These are phyloP conservation scores for Podarcis siculus DNA, from an alignment of 2,797 vertebrate genomes.

Conservation along the genomic window DNA sequence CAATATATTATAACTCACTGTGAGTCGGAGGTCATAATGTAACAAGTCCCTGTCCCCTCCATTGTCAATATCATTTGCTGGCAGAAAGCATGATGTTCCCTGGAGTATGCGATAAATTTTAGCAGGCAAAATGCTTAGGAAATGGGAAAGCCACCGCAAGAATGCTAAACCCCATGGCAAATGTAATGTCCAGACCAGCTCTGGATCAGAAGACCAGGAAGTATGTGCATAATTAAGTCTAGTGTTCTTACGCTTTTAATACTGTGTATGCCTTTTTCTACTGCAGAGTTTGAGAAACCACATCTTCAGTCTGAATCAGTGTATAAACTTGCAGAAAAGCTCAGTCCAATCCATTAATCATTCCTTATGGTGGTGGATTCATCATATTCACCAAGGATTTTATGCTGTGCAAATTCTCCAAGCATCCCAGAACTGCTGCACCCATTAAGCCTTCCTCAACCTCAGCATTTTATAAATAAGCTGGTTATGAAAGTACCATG, in stretches of 20 bases:
- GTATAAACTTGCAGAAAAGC: no score
- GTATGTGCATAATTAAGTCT: no score
- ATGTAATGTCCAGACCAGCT: no score
- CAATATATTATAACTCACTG: no score
- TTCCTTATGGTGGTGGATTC: no score
- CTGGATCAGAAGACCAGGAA: background rate
- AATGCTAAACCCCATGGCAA: background rate
- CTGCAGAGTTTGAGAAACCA: no score
- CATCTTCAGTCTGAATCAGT: no score
- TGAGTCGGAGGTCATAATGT: background rate
- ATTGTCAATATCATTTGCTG: background rate
- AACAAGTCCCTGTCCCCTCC: background rate
- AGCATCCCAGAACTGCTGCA: background rate
- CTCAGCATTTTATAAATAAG: background rate
- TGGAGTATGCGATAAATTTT: no score
- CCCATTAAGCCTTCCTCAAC: background rate
- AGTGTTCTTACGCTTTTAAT: background rate
- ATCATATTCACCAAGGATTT: no score
- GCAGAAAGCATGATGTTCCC: background rate
- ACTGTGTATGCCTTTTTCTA: no score
- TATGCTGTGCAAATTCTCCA: no score
- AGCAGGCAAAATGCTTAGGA: background rate
- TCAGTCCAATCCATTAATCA: no score
- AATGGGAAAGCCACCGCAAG: background rate
- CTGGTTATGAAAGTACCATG: background rate